Evolutionary conservation across 37 sponge, comb jelly and placozoan species (phyloP).

Genomic region (Hexactinellida sp.): DNA sequence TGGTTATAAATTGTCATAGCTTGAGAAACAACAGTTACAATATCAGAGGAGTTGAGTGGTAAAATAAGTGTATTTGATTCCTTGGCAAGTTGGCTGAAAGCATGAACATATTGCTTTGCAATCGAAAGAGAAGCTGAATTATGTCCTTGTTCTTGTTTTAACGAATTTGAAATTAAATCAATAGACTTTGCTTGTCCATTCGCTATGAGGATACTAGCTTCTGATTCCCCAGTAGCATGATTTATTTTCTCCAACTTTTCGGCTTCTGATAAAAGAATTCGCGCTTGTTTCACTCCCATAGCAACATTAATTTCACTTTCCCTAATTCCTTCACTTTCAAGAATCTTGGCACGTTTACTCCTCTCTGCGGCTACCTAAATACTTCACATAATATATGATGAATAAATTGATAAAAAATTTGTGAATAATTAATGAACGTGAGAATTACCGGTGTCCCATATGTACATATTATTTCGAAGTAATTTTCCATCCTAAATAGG

Average conservation of each 20-base stretch:
- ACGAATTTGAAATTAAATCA: background rate
- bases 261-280: slow-evolving; percentile 85
- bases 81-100: background rate
- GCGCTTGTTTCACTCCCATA: slow-evolving; percentile 69
- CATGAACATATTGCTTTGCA: background rate
- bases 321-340: slow-evolving; percentile 81
- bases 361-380: slow-evolving; percentile 93
- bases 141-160: background rate
- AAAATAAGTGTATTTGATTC: background rate
- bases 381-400: too few species aligned
- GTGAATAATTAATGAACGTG: too few species aligned
- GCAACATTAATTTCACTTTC: slow-evolving; percentile 72
- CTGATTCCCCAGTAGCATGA: slow-evolving; percentile 58
- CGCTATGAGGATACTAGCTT: background rate
- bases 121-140: background rate
- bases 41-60: background rate
- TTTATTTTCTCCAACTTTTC: slow-evolving; percentile 78
- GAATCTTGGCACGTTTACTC: slow-evolving; percentile 84
- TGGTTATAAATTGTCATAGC: background rate
- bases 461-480: too few species aligned
- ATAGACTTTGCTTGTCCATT: background rate
- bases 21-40: background rate
- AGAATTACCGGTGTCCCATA: too few species aligned
- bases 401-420: too few species aligned
- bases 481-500: too few species aligned